Evolutionary conservation across 53 echinoderm and acorn worm genomes (phyloP), one percentile per base, ranked within the genome.

Genomic region (Actinopyga echinites): DNA sequence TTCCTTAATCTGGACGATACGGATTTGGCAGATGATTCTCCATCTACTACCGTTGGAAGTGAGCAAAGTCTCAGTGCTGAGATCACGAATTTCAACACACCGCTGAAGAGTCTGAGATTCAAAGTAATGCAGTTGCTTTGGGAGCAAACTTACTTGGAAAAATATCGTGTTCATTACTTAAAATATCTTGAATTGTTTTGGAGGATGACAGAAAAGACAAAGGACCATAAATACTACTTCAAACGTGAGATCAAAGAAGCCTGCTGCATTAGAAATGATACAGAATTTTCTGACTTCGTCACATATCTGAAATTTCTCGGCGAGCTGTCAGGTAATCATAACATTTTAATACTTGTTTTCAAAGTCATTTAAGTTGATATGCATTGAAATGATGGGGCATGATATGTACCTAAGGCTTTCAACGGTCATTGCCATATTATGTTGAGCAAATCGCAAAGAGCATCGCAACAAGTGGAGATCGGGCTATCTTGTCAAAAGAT

Each of bases 161-260:
- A 22, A 15, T 32, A 24, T 8, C 25, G 42, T 43, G 24, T 23
- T 3, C 40, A 25, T 6, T 71, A 40, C 40, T 44, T 71, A n/a
- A 43, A 19, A 71, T 24, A 44, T 71, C 22, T 35, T 71, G 71
- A 71, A 37, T 71, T 44, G 42, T 71, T 71, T 71, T 71, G 71
- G 71, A 71, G 44, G 44, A 71, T 71, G 71, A 20, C 22, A 5
- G 40, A 71, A n/a, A 34, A 25, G 22, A 25, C 24, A 24, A 21
- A 6, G 8, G 71, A 44, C 44, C 71, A 71, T 19, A 42, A 71
- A 71, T 23, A 23, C 26, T 40, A 42, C 44, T 26, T 40, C 28
- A 28, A 19, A 71, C 71, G 42, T 71, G 71, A 71, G 24, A 71
- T 71, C 23, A 40, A 71, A 45, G 25, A 22, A 42, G 71, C 44